Evolutionary conservation across 2,113 vertebrate species (phyloP).

Genomic region (Pelecanoides urinatrix): DNA sequence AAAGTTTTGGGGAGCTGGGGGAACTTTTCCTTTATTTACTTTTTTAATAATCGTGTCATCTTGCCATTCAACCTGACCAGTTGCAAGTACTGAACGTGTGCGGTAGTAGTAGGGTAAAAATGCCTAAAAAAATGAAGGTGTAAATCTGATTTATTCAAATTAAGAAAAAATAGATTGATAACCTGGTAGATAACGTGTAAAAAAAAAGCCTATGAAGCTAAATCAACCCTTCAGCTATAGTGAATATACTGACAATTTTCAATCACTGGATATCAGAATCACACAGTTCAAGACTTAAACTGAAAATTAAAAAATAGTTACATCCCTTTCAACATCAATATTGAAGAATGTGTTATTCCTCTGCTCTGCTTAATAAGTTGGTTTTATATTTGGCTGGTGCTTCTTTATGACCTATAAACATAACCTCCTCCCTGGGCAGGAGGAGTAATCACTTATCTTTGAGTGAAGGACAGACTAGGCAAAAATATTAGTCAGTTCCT

Average conservation of each 20-base stretch:
- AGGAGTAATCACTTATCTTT: not conserved
- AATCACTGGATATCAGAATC: not conserved
- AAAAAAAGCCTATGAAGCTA: not conserved
- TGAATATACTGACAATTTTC: not conserved
- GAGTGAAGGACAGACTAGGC: not conserved
- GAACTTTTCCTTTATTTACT: not conserved
- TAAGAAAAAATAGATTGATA: not conserved
- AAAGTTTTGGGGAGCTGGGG: not conserved
- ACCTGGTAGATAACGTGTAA: not conserved
- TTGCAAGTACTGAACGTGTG: not conserved
- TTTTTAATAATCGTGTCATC: not conserved
- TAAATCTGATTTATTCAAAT: not conserved
- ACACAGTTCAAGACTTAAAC: not conserved
- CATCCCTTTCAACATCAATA: not conserved
- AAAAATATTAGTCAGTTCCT: not conserved
- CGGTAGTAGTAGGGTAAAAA: not conserved
- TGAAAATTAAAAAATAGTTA: not conserved
- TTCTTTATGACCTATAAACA: not conserved
- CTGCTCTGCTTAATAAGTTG: not conserved
- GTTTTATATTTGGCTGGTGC: not conserved
- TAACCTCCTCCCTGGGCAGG: not conserved
- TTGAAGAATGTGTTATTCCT: not conserved
- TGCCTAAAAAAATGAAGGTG: not conserved
- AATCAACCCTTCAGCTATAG: not conserved
- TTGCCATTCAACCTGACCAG: not conserved